Conservation (phyloP, 2,888 invertebrate genomes). For the Herminia tarsipennalis region DNA sequence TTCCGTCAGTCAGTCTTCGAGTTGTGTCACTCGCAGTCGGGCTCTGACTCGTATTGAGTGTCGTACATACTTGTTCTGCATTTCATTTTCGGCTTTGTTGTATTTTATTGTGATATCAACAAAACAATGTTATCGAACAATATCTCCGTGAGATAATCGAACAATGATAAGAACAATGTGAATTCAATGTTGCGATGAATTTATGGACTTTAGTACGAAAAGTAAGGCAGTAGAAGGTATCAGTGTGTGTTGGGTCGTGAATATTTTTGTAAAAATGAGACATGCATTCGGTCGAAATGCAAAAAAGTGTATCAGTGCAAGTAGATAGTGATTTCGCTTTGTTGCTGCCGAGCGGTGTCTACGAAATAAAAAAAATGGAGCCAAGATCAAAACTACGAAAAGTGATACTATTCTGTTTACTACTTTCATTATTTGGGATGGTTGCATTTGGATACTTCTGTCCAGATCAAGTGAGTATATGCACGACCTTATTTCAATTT, state of each 20-base stretch:
- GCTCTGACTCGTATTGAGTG: conserved; percentile 30
- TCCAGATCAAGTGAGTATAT: conserved; percentile 90
- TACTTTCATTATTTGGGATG: conserved; percentile 93
- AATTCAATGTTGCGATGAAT: conserved; percentile 50
- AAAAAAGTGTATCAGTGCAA: conserved; percentile 93
- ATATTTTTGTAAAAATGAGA: conserved; percentile 83
- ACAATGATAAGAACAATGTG: conserved; percentile 52
- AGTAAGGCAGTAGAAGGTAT: conserved; percentile 51
- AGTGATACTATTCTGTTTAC: conserved; percentile 92
- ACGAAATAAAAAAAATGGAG: conserved; percentile 95
- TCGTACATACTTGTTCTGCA: conserved; percentile 39
- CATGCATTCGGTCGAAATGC: conserved; percentile 86
- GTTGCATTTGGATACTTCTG: conserved; percentile 96
- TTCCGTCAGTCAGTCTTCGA: conserved; percentile 42
- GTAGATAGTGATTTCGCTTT: conserved; percentile 93
- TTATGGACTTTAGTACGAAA: conserved; percentile 38
- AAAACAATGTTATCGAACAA: conserved; percentile 65
- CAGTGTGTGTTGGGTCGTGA: conserved; percentile 60
- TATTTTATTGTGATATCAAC: conserved; percentile 57
- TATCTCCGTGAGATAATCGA: conserved; percentile 56
- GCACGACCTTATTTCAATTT: no score
- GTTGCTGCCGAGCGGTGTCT: conserved; percentile 91
- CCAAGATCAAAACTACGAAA: conserved; percentile 92
- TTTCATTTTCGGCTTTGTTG: conserved; percentile 61
- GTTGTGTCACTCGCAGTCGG: conserved; percentile 43